Evolutionary conservation across 1,140 invertebrate species (phyloP).

Genomic region (Eulimnadia texana): DNA sequence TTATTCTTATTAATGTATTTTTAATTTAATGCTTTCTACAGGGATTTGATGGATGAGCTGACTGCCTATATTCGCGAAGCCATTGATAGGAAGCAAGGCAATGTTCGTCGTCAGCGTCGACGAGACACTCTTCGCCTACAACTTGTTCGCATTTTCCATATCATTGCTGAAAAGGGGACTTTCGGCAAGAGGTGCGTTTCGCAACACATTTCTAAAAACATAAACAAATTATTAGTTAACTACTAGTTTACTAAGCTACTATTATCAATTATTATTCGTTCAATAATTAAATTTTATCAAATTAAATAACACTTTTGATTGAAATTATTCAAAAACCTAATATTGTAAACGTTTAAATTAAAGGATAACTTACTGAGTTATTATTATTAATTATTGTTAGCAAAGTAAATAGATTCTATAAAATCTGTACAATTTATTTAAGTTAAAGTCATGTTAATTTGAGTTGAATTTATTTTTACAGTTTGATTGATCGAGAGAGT

Average conservation of each 20-base stretch:
- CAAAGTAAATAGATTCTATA: too few species aligned
- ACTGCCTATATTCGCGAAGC: slow-evolving; percentile 81
- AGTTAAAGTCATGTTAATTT: too few species aligned
- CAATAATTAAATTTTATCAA: too few species aligned
- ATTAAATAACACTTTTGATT: too few species aligned
- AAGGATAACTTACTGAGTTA: too few species aligned
- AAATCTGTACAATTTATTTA: too few species aligned
- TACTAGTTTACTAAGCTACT: not conserved
- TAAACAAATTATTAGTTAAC: not conserved
- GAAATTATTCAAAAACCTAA: too few species aligned
- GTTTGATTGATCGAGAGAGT: slow-evolving; percentile 53
- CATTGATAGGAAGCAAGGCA: slow-evolving; percentile 95
- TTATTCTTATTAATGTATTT: too few species aligned
- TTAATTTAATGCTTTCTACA: slow-evolving; percentile 29
- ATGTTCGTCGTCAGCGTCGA: slow-evolving; percentile 70
- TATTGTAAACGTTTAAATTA: too few species aligned
- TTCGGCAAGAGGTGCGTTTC: slow-evolving; percentile 70
- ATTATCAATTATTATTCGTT: too few species aligned
- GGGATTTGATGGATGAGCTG: slow-evolving; percentile 92
- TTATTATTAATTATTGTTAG: too few species aligned
- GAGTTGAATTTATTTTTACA: not conserved
- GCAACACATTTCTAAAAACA: not conserved
- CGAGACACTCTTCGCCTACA: slow-evolving; percentile 84
- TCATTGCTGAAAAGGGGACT: slow-evolving; percentile 82
- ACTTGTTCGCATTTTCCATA: slow-evolving; percentile 74